Base-by-base conservation (phyloP, 2,113 vertebrate species). In the Orycteropus afer region DNA sequence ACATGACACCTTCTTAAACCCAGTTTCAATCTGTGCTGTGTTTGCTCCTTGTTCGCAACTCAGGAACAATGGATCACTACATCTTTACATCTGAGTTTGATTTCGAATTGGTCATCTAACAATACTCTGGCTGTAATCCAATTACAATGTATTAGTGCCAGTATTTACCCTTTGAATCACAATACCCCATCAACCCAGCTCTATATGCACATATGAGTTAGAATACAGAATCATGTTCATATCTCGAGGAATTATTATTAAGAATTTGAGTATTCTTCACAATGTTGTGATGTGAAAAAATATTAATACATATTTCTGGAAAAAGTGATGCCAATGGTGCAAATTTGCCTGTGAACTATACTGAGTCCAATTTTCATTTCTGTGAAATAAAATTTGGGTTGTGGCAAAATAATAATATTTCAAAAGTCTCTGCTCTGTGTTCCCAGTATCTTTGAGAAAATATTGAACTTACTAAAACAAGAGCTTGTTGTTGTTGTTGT, bases 1-100 rank as follows among this genome's bases (percentile, higher is more conserved):
- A 85, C 95, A 91, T 81, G 96, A 95, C 93, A 78, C 94, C 93
- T 90, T 53, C 94, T 96, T 86, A 86, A 96, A 85, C 77, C 69
- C 57, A 77, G 2, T 73, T 94, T 90, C 77, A 27, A 86, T 86
- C 95, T 84, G 86, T 40, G 88, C 78, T 73, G 51, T 47, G 83
- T 86, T 80, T 91, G 95, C 74, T 89, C 63, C 96, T 89, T 45
- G n/a, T 87, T 95, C 9, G 7, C 69, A n/a, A 86, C 57, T 92
- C 51, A 27, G 89, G 51, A 86, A 93, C 96, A 94, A 91, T 74
- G 91, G 71, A 49, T 69, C 37, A 25, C 42, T 83, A 15, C 13
- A 37, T 94, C 80, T 83, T 86, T 59, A 37, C 53, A 76, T 51
- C 78, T 59, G 91, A 87, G 67, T 86, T 92, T 95, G 78, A 53